Base-by-base conservation (phyloP, 1,140 invertebrate species). In the Euura lappo region DNA sequence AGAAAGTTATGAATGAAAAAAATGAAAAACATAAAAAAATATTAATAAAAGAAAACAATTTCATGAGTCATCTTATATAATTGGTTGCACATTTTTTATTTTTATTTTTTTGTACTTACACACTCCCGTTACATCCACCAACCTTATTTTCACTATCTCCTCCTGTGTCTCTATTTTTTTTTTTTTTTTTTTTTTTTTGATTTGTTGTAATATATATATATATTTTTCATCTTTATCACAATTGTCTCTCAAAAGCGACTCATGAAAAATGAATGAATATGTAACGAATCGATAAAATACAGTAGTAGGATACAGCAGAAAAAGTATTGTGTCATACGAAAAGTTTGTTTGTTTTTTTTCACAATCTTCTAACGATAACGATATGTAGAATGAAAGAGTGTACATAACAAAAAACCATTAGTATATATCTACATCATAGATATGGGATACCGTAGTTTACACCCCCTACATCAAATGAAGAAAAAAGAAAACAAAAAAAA, bases 31-130 rank as follows among this genome's bases (percentile, higher is more conserved):
- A 51, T 67, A 43, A 76, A 77, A 69, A 71, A 74, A 72, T 44
- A 13, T n/a, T 11, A 68, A 68, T 13, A 68, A 68, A 68, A 68
- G 2, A 42, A 42, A 68, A 68, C 42, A 68, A 68, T 44, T 75
- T 45, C 69, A 70, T 66, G 72, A 70, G 69, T 73, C 72, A 69
- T 73, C 42, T 73, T 73, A 70, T 28, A 28, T 73, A 60, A 73
- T 70, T 66, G 66, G 66, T 60, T 69, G 66, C 44, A 72, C 71
- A 13, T 6, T 68, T 68, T 11, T 68, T 68, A 4, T 42, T 68
- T 68, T 68, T 68, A 11, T 28, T 28, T 28, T 28, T 28, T 28
- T 28, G 28, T 28, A 28, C 28, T 28, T 28, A 28, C 28, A 28
- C 51, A 6, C 51, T 60, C 3, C 10, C 13, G 2, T 60, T 60